Conservation (phyloP, 2,113 vertebrate species). For the Excalfactoria chinensis region DNA sequence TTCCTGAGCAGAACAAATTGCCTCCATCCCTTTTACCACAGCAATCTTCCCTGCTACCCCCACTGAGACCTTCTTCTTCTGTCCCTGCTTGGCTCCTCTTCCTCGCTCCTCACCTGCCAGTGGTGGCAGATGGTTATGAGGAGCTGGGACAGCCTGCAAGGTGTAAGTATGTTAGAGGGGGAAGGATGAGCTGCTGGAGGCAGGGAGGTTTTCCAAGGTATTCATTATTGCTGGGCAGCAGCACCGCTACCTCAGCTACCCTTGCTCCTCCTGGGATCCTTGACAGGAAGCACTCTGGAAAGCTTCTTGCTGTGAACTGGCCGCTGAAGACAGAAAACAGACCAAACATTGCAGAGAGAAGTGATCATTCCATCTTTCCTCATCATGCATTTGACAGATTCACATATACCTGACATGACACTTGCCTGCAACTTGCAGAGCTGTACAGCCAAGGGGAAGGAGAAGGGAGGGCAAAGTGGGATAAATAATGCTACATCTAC, state of each 20-base stretch:
- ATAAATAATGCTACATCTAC: constrained; percentile 3
- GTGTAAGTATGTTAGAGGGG: accelerated
- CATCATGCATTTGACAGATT: background rate
- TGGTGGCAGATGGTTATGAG: background rate
- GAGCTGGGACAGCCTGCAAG: background rate
- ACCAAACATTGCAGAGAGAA: background rate
- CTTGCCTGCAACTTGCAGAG: background rate
- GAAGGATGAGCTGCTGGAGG: background rate
- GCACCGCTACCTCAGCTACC: accelerated
- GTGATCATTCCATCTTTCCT: constrained; percentile 25
- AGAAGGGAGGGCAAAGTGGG: background rate
- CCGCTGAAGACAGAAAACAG: background rate
- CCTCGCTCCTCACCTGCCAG: background rate
- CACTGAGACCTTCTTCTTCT: background rate
- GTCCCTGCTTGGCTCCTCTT: background rate
- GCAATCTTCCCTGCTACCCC: background rate
- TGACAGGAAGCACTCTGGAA: background rate
- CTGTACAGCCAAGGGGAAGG: background rate
- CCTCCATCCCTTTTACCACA: accelerated
- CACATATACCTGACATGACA: constrained; percentile 5
- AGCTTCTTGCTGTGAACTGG: background rate
- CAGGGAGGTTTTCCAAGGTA: background rate
- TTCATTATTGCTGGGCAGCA: background rate
- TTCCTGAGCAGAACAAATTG: background rate
- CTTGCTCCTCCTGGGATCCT: accelerated